Evolutionary conservation across 2,113 vertebrate species (phyloP).

Genomic region (Motacilla tschutschensis): DNA sequence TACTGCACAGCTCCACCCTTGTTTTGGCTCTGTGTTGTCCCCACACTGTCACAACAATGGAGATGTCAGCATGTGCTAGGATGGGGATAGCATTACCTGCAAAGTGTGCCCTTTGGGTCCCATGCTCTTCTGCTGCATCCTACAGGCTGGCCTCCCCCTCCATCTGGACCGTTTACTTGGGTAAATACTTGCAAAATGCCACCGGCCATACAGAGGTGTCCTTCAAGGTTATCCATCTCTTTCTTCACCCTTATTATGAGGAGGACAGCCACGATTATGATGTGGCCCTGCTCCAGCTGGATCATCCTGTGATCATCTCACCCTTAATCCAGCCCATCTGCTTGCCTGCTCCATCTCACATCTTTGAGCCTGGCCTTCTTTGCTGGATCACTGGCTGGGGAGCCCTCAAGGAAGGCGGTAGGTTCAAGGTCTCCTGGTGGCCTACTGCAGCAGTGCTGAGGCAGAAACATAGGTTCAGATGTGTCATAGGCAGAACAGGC

Average conservation of each 20-base stretch:
- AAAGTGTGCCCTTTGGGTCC: not conserved
- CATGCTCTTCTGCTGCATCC: not conserved
- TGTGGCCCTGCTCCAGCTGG: constrained; percentile 86
- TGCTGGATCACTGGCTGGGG: constrained; percentile 98
- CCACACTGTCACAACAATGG: fast-evolving
- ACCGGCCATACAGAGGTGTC: constrained; percentile 81
- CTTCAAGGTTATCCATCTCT: constrained; percentile 80
- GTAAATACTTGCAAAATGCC: constrained; percentile 79
- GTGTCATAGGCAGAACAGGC: not conserved
- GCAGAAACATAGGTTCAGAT: not conserved
- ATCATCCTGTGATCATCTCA: constrained; percentile 75
- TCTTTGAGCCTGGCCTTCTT: constrained; percentile 81
- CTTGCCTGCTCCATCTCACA: constrained; percentile 83
- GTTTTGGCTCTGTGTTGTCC: not conserved
- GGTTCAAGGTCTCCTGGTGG: not conserved
- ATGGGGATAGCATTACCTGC: not conserved
- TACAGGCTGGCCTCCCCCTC: constrained; percentile 78
- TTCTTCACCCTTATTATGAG: constrained; percentile 88
- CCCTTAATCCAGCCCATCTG: constrained; percentile 81
- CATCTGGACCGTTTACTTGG: constrained; percentile 87
- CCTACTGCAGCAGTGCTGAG: not conserved
- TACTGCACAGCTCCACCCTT: not conserved
- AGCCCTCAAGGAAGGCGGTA: constrained; percentile 82
- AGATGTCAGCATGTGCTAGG: not conserved
- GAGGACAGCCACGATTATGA: constrained; percentile 89